phyloP scores from a whole-genome alignment of 2,888 invertebrate genomes.

The Leucophora obtusa region DNA sequence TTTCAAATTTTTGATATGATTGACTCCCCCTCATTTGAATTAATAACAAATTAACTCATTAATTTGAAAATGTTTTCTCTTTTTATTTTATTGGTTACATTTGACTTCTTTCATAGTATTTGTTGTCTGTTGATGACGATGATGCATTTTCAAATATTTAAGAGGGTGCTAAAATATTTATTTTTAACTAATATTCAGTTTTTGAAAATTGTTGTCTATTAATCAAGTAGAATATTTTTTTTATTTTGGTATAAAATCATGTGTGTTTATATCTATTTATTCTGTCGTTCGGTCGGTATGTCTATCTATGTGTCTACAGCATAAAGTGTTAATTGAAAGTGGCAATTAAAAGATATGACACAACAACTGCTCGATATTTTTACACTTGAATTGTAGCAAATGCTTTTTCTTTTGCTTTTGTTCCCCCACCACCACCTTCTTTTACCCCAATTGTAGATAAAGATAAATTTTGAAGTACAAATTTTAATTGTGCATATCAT shows the following conservation, averaged over 20 bases:
- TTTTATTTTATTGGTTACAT: conserved; percentile 37
- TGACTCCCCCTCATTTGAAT: conserved; percentile 63
- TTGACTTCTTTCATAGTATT: conserved; percentile 31
- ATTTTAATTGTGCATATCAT: conserved; percentile 58
- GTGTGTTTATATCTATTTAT: conserved; percentile 4
- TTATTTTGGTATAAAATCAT: conserved; percentile 6
- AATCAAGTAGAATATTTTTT: conserved; percentile 48
- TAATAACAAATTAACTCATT: conserved; percentile 64
- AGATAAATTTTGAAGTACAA: conserved; percentile 40
- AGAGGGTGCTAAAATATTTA: conserved; percentile 61
- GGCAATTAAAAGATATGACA: conserved; percentile 63
- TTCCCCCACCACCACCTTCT: background rate
- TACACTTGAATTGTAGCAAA: conserved; percentile 53
- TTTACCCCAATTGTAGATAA: conserved; percentile 17
- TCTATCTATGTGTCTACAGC: conserved; percentile 22
- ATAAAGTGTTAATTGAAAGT: conserved; percentile 63
- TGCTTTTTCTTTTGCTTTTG: background rate
- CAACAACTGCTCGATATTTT: conserved; percentile 63
- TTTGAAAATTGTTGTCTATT: conserved; percentile 49
- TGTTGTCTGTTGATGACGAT: background rate
- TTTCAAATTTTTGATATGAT: conserved; percentile 41
- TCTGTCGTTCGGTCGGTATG: background rate
- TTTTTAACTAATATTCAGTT: conserved; percentile 52
- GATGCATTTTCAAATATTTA: conserved; percentile 16
- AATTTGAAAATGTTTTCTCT: conserved; percentile 39